Evolutionary conservation across 2,113 vertebrate species (phyloP).

Genomic region (Brienomyrus longianalis): DNA sequence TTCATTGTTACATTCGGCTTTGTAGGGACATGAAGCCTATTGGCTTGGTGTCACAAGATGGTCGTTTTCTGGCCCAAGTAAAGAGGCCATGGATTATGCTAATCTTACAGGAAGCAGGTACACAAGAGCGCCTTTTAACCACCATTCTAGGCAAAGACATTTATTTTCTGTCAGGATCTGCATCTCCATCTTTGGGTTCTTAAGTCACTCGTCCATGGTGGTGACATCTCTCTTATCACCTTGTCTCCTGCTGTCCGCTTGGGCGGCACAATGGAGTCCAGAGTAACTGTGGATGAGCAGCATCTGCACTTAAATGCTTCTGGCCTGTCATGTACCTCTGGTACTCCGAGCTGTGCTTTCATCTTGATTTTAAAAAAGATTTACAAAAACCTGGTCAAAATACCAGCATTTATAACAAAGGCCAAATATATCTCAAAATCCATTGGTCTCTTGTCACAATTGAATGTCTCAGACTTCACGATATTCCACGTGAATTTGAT

Average conservation of each 20-base stretch:
- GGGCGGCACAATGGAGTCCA: not conserved
- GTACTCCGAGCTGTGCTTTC: not conserved
- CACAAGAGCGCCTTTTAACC: conserved; percentile 20
- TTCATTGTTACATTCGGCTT: conserved; percentile 69
- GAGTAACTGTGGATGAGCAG: not conserved
- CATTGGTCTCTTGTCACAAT: conserved; percentile 40
- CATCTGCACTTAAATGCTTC: not conserved
- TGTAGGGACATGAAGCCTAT: conserved; percentile 3
- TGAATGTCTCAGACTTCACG: conserved; percentile 13
- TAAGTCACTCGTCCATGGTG: not conserved
- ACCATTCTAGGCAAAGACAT: not conserved
- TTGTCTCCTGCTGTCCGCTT: not conserved
- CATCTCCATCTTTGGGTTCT: not conserved
- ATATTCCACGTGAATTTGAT: conserved; percentile 18
- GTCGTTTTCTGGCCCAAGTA: conserved; percentile 49
- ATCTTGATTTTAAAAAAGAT: conserved; percentile 5
- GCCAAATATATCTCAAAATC: not conserved
- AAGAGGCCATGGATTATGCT: conserved; percentile 48
- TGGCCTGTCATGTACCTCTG: not conserved
- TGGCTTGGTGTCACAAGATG: conserved; percentile 4
- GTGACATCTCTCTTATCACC: not conserved
- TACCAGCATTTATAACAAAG: not conserved
- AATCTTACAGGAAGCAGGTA: conserved; percentile 47
- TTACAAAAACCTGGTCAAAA: not conserved
- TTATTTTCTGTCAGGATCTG: not conserved